Base-by-base conservation (phyloP, 1,140 invertebrate species). In the Drosophila punjabiensis region DNA sequence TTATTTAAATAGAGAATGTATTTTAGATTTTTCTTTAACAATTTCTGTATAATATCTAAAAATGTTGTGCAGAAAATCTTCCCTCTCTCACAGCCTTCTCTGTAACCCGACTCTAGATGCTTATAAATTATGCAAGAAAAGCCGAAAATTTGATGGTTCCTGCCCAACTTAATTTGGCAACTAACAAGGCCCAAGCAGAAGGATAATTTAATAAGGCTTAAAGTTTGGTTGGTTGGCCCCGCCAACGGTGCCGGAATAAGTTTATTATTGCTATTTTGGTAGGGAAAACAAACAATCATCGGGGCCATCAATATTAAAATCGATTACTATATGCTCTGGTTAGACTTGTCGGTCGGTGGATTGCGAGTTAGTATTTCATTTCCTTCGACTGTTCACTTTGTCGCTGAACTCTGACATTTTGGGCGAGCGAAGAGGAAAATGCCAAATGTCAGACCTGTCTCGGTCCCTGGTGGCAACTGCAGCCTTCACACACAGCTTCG, bases 331-430 rank as follows among this genome's bases (percentile, higher is more conserved):
- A 24, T n/a, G 28, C 28, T 60, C 43, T 45, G 48, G 56, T 75
- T 20, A 32, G 61, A 28, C 65, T 61, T 56, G 55, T 24, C 33
- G 37, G 58, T 48, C 59, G 28, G 28, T 32, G 24, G 35, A 37
- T 56, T 52, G 24, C 47, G 45, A 59, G 43, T 68, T 48, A 67
- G 55, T 4, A 53, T 81, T 73, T 64, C 37, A 52, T 65, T 80
- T 84, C 61, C 56, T 50, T 43, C 66, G 55, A 18, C 39, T 37
- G 69, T 56, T 56, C 55, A 39, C 55, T 56, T 39, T 56, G 55
- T n/a, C 67, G 58, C 56, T 86, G 63, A 87, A 84, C 84, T 89
- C 71, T 89, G 84, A 78, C 84, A 89, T 87, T 87, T 89, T n/a
- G 48, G 28, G 35, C 37, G 48, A 64, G 55, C 37, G 48, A 10